Percentiles rank a stretch among this genome's conserved stretches.
Evolutionary conservation across 2,888 invertebrate species (phyloP).

Genomic region (Celastrina argiolus): DNA sequence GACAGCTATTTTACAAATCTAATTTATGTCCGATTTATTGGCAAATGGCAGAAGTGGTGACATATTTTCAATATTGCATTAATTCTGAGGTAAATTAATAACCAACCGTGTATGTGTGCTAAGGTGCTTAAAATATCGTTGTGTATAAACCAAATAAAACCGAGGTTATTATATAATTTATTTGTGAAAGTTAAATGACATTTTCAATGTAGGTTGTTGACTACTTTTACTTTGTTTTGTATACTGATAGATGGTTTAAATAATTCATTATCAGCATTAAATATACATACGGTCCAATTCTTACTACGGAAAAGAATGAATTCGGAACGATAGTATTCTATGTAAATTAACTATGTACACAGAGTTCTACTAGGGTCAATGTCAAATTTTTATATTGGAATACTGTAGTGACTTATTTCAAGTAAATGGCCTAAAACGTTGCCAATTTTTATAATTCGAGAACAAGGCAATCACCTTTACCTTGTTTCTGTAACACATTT

Average conservation of each 20-base stretch:
- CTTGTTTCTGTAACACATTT: slow-evolving; percentile 1
- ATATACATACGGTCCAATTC: not conserved
- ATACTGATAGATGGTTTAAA: slow-evolving; percentile 19
- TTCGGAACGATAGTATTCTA: not conserved
- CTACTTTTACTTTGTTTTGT: slow-evolving; percentile 51
- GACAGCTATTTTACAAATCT: slow-evolving; percentile 7
- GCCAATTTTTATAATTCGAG: slow-evolving; percentile 31
- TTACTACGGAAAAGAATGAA: not conserved
- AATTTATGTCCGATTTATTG: slow-evolving; percentile 10
- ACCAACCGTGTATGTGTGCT: slow-evolving; percentile 33
- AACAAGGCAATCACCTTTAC: slow-evolving; percentile 15
- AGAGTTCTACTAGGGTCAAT: slow-evolving; percentile 36
- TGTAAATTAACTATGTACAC: slow-evolving; percentile 14
- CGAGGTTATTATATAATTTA: slow-evolving; percentile 39
- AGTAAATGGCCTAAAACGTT: slow-evolving; percentile 26
- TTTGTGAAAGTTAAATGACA: slow-evolving; percentile 44
- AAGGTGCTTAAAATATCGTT: slow-evolving; percentile 18
- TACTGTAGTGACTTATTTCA: slow-evolving; percentile 21
- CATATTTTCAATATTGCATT: slow-evolving; percentile 39
- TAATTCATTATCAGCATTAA: not conserved
- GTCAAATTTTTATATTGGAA: slow-evolving; percentile 35
- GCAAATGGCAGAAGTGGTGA: slow-evolving; percentile 32
- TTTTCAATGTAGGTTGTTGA: slow-evolving; percentile 48
- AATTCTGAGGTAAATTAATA: slow-evolving; percentile 33
- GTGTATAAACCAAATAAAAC: slow-evolving; percentile 25